Evolutionary conservation across 2,113 vertebrate species (phyloP).

Genomic region (Bombycilla garrulus): DNA sequence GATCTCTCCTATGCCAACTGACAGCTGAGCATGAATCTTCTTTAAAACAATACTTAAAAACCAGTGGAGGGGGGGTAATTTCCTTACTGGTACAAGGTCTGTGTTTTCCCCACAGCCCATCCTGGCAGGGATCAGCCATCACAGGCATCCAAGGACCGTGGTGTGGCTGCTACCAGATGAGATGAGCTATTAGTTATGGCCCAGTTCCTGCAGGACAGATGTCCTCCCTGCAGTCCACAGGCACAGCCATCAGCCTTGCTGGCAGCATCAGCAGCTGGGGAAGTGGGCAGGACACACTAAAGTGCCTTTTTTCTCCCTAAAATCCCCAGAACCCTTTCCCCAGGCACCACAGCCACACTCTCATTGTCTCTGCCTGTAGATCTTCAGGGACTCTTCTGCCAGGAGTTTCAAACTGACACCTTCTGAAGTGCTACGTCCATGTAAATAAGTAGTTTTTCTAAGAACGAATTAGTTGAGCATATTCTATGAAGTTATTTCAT

Average conservation of each 20-base stretch:
- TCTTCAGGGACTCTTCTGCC: neutral
- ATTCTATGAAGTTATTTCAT: slow-evolving; percentile 46
- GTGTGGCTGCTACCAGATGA: neutral
- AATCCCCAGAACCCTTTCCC: neutral
- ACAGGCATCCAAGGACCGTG: neutral
- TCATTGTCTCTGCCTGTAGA: neutral
- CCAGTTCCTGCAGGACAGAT: neutral
- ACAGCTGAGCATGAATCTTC: neutral
- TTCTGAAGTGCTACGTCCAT: neutral
- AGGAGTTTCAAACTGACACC: neutral
- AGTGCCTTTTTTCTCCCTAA: neutral
- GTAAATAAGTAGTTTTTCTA: neutral
- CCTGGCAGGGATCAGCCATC: neutral
- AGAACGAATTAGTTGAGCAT: slow-evolving; percentile 36
- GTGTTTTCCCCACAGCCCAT: neutral
- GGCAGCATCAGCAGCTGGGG: neutral
- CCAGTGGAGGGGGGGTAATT: fast-evolving
- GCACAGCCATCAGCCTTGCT: neutral
- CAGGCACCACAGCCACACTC: neutral
- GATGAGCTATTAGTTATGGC: neutral
- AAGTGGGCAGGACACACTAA: neutral
- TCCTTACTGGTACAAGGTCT: neutral
- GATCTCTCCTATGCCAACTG: neutral
- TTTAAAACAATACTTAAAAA: neutral
- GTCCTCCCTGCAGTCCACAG: neutral